Percentiles rank a stretch among this genome's conserved stretches.
Conservation (phyloP, 2,113 vertebrate species). For the Mormyrus iriodes region DNA sequence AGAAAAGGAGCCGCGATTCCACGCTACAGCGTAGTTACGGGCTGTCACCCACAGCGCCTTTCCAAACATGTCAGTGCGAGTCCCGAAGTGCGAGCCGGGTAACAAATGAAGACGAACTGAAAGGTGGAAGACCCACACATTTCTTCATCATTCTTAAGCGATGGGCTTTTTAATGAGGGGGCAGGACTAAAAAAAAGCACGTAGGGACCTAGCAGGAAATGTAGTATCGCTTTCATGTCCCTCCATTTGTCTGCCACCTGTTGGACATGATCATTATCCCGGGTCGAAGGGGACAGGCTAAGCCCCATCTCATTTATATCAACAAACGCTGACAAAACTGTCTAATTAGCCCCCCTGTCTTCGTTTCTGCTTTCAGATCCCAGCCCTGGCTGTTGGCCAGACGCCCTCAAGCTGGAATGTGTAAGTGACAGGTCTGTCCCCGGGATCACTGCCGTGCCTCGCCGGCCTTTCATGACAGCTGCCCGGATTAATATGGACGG, state of each 20-base stretch:
- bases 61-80: not conserved
- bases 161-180: slow-evolving; percentile 12
- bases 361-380: slow-evolving; percentile 59
- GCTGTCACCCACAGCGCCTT: not conserved
- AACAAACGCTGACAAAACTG: slow-evolving; percentile 85
- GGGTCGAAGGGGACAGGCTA: slow-evolving; percentile 69
- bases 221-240: slow-evolving; percentile 81
- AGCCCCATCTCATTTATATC: slow-evolving; percentile 91
- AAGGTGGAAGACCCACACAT: slow-evolving; percentile 23
- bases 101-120: slow-evolving; percentile 8
- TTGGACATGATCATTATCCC: slow-evolving; percentile 85
- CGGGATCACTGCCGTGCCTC: slow-evolving; percentile 53
- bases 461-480: slow-evolving; percentile 60
- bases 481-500: slow-evolving; percentile 67
- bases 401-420: slow-evolving; percentile 72
- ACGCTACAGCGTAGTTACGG: not conserved
- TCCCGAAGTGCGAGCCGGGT: not conserved
- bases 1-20: not conserved
- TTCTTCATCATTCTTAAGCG: not conserved
- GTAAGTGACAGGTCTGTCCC: slow-evolving; percentile 73
- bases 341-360: slow-evolving; percentile 87
- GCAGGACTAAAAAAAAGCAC: slow-evolving; percentile 54
- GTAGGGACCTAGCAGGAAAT: slow-evolving; percentile 75
- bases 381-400: slow-evolving; percentile 72
- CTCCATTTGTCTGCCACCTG: slow-evolving; percentile 93